Evolutionary conservation across 2,797 vertebrate species (phyloP).

Genomic region (Sebastes baramenuke): DNA sequence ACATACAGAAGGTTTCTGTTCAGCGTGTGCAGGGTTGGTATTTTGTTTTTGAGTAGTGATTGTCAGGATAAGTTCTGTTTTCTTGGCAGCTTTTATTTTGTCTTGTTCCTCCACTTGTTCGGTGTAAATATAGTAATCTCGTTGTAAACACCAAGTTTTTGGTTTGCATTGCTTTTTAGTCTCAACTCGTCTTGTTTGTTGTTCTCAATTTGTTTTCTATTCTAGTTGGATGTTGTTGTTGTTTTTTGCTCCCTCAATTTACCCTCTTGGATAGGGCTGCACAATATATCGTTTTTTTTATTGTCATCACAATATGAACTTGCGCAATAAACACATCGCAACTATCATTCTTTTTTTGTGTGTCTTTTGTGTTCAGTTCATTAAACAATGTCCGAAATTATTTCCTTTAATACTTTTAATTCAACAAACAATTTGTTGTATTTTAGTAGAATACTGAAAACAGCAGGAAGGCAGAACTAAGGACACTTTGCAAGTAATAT

Average conservation of each 20-base stretch:
- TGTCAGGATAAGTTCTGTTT: background rate
- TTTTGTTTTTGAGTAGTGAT: background rate
- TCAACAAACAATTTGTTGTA: too few species aligned
- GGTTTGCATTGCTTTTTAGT: background rate
- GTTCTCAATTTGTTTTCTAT: background rate
- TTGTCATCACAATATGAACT: too few species aligned
- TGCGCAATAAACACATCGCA: too few species aligned
- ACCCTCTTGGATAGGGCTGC: background rate
- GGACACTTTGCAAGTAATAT: too few species aligned
- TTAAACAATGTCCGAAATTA: too few species aligned
- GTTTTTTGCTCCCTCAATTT: background rate
- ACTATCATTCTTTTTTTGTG: too few species aligned
- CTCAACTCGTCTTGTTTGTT: background rate
- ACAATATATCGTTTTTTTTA: too few species aligned
- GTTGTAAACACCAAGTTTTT: background rate
- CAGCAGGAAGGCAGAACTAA: fast-evolving
- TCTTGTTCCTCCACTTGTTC: background rate
- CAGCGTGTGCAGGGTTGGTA: background rate
- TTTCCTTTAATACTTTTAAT: too few species aligned
- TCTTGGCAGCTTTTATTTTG: background rate
- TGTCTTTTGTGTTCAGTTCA: too few species aligned
- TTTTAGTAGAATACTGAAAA: too few species aligned
- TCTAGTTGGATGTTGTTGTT: background rate
- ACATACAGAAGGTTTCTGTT: background rate
- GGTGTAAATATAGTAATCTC: background rate